These are phyloP conservation scores for Periplaneta americana DNA, from an alignment of 1,140 invertebrate genomes.

Conservation along the genomic window DNA sequence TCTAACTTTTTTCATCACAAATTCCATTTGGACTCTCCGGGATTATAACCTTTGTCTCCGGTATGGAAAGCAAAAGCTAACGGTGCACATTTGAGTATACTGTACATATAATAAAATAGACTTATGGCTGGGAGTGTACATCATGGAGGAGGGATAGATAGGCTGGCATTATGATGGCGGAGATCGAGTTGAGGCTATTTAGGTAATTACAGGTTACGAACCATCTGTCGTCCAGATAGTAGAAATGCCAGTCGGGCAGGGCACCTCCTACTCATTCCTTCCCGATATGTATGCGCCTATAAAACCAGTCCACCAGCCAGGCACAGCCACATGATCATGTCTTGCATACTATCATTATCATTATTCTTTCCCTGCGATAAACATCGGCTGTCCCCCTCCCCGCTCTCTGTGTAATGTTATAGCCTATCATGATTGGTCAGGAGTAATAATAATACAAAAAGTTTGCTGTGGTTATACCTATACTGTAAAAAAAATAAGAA, in stretches of 20 bases:
- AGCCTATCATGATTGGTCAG: not conserved
- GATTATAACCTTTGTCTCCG: too few species aligned
- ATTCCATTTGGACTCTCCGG: too few species aligned
- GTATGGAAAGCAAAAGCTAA: too few species aligned
- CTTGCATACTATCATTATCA: not conserved
- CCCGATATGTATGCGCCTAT: not conserved
- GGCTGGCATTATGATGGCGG: not conserved
- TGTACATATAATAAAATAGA: not conserved
- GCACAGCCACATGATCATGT: not conserved
- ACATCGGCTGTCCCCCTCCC: not conserved
- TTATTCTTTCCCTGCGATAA: not conserved
- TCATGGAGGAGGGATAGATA: not conserved
- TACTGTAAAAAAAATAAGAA: too few species aligned
- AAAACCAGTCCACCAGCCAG: too few species aligned
- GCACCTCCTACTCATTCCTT: not conserved
- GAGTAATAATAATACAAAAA: not conserved
- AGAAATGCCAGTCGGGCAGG: not conserved
- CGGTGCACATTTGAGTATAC: too few species aligned
- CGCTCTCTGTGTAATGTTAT: not conserved
- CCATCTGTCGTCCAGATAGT: not conserved
- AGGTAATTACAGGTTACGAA: not conserved
- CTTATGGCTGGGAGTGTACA: not conserved
- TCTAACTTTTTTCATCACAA: too few species aligned
- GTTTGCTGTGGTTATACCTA: not conserved
- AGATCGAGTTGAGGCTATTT: not conserved